Evolutionary conservation across 2,113 vertebrate genomes (phyloP).

Genomic region (Ptyas mucosa): DNA sequence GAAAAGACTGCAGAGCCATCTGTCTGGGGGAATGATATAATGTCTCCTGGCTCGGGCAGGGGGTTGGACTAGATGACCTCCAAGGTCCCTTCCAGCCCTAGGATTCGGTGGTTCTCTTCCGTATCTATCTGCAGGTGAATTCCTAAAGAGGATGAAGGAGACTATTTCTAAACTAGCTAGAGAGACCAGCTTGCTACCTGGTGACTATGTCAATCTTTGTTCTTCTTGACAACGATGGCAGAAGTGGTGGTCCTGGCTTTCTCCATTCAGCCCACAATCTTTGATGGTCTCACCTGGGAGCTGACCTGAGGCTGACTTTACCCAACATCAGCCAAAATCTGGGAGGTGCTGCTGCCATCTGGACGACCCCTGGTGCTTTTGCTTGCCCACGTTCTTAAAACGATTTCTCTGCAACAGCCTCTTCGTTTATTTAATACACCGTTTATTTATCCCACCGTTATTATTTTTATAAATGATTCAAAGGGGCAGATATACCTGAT

Average conservation of each 20-base stretch:
- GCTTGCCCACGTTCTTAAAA: background rate
- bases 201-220: background rate
- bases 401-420: background rate
- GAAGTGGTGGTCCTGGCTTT: background rate
- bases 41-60: too few relatives aligned
- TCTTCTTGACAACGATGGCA: background rate
- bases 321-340: background rate
- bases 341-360: background rate
- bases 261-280: background rate
- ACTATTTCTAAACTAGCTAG: background rate
- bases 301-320: background rate
- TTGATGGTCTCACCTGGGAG: background rate
- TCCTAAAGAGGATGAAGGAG: background rate
- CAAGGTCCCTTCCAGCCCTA: too few relatives aligned
- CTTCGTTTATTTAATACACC: too few relatives aligned
- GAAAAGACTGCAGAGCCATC: too few relatives aligned
- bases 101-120: too few relatives aligned
- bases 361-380: background rate
- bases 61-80: too few relatives aligned
- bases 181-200: background rate
- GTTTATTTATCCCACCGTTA: too few relatives aligned
- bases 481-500: too few relatives aligned
- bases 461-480: too few relatives aligned
- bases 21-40: too few relatives aligned
- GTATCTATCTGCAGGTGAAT: background rate